phyloP scores from a whole-genome alignment of 2,888 invertebrate species.

The Polymixis lichenea region DNA sequence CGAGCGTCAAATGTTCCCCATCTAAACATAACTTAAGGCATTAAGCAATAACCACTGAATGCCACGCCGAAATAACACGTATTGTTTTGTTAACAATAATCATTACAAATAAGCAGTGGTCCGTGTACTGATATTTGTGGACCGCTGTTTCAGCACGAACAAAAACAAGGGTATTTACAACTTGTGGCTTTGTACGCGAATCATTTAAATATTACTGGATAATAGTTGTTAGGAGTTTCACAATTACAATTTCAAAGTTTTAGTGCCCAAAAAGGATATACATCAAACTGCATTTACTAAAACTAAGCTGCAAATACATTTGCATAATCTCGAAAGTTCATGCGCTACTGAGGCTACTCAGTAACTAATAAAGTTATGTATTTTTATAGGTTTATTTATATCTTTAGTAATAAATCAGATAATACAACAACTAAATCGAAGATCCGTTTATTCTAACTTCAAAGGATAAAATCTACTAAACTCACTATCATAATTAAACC shows the following conservation, averaged over 20 bases:
- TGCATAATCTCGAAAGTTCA: constrained; percentile 56
- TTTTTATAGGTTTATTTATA: constrained; percentile 43
- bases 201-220: constrained; percentile 53
- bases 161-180: constrained; percentile 53
- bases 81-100: constrained; percentile 58
- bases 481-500: constrained; percentile 50
- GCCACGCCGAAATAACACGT: constrained; percentile 33
- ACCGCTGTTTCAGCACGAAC: constrained; percentile 36
- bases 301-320: constrained; percentile 58
- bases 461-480: constrained; percentile 34
- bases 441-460: constrained; percentile 33
- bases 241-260: constrained; percentile 56
- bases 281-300: constrained; percentile 58
- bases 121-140: constrained; percentile 48
- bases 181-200: constrained; percentile 45
- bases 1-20: constrained; percentile 24
- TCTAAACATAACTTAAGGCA: constrained; percentile 43
- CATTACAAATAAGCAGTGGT: constrained; percentile 57
- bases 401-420: no score
- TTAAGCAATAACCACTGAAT: constrained; percentile 60
- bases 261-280: constrained; percentile 50
- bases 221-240: constrained; percentile 53
- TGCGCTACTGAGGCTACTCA: constrained; percentile 21
- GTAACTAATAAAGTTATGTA: constrained; percentile 45
- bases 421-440: constrained; percentile 17